Base-by-base conservation (phyloP, 2,888 invertebrate genomes). In the Tinea trinotella region DNA sequence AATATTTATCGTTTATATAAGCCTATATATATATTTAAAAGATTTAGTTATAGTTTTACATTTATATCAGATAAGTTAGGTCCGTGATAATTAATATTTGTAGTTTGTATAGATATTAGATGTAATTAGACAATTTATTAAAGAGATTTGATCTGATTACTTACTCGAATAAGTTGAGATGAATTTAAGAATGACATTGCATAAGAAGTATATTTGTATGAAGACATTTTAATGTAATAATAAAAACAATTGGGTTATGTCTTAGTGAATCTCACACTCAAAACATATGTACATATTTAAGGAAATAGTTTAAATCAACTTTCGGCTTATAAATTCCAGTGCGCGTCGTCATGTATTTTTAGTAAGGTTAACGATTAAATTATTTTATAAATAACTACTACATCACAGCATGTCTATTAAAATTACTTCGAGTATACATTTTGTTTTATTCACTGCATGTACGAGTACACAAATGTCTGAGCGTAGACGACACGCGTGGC, bases 1-100 rank as follows among this genome's bases (percentile, higher is more conserved):
- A n/a, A 15, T 40, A 40, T 40, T 40, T 40, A 40, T 40, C 40
- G 40, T 13, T 40, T 40, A 40, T n/a, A 40, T 40, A 13, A 40
- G 40, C 2, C 40, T 40, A 13, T 3, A n/a, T 13, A 2, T 40
- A 40, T 12, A n/a, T 35, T 35, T n/a, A n/a, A 22, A 35, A 40
- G 40, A 24, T 24, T 40, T 15, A 12, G 10, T 9, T 35, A 24
- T 24, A 35, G 35, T 40, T 40, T 13, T 7, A 15, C n/a, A 40
- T 40, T 2, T 40, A 40, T 40, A 40, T 40, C 40, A 6, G 15
- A 13, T 40, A 24, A 24, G 34, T 20, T 64, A 67, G 62, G 60
- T 54, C 58, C 55, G 57, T 59, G 59, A 60, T 58, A 58, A 56
- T 44, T 36, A 24, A 18, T 6, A 19, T 24, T 5, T 35, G 40